Percentiles rank a stretch among this genome's conserved stretches.
These are phyloP conservation scores for Andrena trimmerana DNA, from an alignment of 2,888 invertebrate species.

Conservation along the genomic window DNA sequence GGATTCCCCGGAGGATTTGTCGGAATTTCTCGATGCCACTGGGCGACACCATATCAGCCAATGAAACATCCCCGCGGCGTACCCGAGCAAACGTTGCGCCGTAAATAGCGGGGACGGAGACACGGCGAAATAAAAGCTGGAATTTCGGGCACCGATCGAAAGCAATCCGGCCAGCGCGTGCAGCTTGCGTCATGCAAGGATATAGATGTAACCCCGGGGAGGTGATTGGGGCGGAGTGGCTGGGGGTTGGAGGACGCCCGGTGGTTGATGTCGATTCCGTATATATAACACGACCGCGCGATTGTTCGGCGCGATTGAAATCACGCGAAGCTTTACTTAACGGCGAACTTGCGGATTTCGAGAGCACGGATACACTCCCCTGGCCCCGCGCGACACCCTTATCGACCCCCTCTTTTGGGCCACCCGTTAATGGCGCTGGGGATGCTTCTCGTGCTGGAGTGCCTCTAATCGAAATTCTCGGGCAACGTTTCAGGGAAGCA, in stretches of 20 bases:
- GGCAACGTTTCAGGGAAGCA: not conserved
- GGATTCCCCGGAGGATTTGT: not conserved
- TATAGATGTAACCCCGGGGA: slow-evolving; percentile 37
- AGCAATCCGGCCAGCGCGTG: slow-evolving; percentile 49
- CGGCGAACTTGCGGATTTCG: slow-evolving; percentile 58
- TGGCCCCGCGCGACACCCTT: slow-evolving; percentile 7
- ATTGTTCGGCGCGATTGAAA: slow-evolving; percentile 65
- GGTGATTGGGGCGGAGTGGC: not conserved
- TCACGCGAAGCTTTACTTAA: slow-evolving; percentile 68
- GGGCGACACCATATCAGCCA: slow-evolving; percentile 3
- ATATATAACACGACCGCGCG: slow-evolving; percentile 31
- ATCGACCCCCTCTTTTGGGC: slow-evolving; percentile 8
- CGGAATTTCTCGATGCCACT: not conserved
- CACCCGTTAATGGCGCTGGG: slow-evolving; percentile 25
- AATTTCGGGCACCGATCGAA: slow-evolving; percentile 58
- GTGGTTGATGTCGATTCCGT: slow-evolving; percentile 53
- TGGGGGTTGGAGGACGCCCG: slow-evolving; percentile 22
- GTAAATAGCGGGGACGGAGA: slow-evolving; percentile 5
- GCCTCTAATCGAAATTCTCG: slow-evolving; percentile 49
- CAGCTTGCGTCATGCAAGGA: slow-evolving; percentile 49
- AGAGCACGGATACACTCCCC: slow-evolving; percentile 43
- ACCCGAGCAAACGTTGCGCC: not conserved
- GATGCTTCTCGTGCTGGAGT: slow-evolving; percentile 23
- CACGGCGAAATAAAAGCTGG: slow-evolving; percentile 21
- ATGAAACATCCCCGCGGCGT: slow-evolving; percentile 1